These are phyloP conservation scores for Squalus acanthias DNA, from an alignment of 2,797 vertebrate species.

Conservation along the genomic window DNA sequence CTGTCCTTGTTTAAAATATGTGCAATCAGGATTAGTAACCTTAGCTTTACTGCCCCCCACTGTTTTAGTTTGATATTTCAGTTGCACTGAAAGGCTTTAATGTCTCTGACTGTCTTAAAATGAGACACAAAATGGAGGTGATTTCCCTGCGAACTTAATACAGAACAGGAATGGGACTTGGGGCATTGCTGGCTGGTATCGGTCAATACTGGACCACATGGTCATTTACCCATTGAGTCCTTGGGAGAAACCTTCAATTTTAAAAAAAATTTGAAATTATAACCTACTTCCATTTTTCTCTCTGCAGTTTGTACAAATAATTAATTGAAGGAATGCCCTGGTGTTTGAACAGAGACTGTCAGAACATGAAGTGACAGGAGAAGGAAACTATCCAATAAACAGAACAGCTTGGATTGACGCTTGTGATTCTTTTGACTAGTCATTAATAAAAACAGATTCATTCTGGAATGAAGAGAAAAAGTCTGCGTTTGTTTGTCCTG, in stretches of 20 bases:
- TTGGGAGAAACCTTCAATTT: background rate
- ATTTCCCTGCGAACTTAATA: background rate
- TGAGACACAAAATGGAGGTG: background rate
- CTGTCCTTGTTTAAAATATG: background rate
- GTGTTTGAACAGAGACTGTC: background rate
- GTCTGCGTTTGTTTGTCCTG: background rate
- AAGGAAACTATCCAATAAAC: background rate
- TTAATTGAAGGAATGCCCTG: background rate
- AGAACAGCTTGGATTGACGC: background rate
- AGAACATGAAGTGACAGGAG: background rate
- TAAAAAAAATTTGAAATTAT: background rate
- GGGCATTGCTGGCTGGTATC: too few species aligned
- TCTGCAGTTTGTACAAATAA: background rate
- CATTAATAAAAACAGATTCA: background rate
- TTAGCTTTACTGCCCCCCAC: background rate
- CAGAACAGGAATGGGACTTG: background rate
- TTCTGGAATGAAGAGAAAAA: background rate
- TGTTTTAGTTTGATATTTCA: slow-evolving; percentile 3
- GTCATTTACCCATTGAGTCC: background rate
- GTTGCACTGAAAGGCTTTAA: background rate
- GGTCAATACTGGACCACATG: background rate
- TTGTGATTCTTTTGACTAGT: background rate
- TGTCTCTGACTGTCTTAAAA: background rate
- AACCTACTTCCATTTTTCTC: background rate
- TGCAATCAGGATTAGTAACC: background rate